phyloP scores from a whole-genome alignment of 2,888 invertebrate genomes.

The Punctoribates punctum region DNA sequence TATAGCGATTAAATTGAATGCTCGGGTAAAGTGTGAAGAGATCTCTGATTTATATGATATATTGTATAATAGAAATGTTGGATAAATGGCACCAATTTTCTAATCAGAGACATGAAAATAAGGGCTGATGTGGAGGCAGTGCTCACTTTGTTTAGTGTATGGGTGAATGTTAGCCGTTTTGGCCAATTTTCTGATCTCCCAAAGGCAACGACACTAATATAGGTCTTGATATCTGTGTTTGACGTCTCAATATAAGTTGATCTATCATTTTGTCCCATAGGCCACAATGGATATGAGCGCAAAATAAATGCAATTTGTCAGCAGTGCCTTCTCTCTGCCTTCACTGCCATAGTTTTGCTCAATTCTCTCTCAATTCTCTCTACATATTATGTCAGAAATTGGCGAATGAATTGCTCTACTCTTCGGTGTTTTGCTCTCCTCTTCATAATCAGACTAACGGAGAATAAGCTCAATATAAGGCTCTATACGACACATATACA shows the following conservation, averaged over 20 bases:
- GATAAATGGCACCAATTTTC: background rate
- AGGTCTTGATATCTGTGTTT: conserved; percentile 29
- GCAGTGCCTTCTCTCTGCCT: background rate
- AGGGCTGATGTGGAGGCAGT: background rate
- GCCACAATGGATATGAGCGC: conserved; percentile 32
- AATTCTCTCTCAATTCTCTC: conserved; percentile 20
- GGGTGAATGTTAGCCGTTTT: background rate
- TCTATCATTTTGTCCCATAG: conserved; percentile 36
- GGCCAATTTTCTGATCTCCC: conserved; percentile 27
- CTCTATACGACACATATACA: conserved; percentile 10
- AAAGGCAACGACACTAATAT: conserved; percentile 30
- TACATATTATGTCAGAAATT: conserved; percentile 20
- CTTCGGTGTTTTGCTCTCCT: background rate
- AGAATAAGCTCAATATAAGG: background rate
- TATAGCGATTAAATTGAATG: background rate
- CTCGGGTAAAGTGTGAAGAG: background rate
- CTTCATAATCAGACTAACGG: background rate
- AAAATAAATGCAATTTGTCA: conserved; percentile 35
- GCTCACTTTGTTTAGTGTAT: conserved; percentile 25
- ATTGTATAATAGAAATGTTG: too few relatives aligned
- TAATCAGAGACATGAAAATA: background rate
- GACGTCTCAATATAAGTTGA: conserved; percentile 36
- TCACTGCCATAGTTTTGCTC: conserved; percentile 6
- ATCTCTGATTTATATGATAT: too few relatives aligned
- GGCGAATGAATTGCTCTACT: background rate